These are phyloP conservation scores for Sparidentex hasta DNA, from an alignment of 2,797 vertebrate species.

Conservation along the genomic window DNA sequence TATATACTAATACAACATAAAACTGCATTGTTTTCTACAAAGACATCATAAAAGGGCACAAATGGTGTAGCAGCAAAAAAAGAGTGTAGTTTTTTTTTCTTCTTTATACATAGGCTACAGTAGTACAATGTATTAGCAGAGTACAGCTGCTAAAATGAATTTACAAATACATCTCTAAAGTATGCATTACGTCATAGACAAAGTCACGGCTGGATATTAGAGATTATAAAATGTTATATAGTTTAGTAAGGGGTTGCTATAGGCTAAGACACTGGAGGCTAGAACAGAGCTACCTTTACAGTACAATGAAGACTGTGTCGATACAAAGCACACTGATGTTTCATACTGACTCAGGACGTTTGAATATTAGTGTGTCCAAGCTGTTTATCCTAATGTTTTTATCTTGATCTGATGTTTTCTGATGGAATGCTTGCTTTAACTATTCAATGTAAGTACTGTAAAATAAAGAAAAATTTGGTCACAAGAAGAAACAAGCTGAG, in stretches of 20 bases:
- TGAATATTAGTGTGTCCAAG: constrained; percentile 46
- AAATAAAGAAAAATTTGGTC: constrained; percentile 40
- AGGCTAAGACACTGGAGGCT: constrained; percentile 72
- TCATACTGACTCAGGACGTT: constrained; percentile 63
- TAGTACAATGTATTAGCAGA: constrained; percentile 75
- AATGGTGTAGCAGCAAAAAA: constrained; percentile 90
- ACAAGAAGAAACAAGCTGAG: constrained; percentile 37
- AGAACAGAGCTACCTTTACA: constrained; percentile 60
- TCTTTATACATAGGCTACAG: constrained; percentile 79
- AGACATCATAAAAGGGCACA: constrained; percentile 86
- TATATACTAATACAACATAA: constrained; percentile 78
- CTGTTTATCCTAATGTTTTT: constrained; percentile 33
- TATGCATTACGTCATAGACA: constrained; percentile 74
- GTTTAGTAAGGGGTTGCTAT: constrained; percentile 67
- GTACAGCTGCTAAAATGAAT: constrained; percentile 70
- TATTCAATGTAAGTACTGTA: constrained; percentile 24
- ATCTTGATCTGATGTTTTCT: constrained; percentile 22
- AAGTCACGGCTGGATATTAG: constrained; percentile 69
- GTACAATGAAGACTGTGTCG: constrained; percentile 62
- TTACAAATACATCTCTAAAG: constrained; percentile 74
- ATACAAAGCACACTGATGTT: constrained; percentile 77
- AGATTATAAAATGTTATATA: constrained; percentile 75
- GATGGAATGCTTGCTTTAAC: constrained; percentile 7
- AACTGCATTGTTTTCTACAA: constrained; percentile 79
- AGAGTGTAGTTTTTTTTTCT: constrained; percentile 64